Percentiles rank a stretch among this genome's conserved stretches.
Conservation (phyloP, 1,140 invertebrate species). For the Sinella curviseta region DNA sequence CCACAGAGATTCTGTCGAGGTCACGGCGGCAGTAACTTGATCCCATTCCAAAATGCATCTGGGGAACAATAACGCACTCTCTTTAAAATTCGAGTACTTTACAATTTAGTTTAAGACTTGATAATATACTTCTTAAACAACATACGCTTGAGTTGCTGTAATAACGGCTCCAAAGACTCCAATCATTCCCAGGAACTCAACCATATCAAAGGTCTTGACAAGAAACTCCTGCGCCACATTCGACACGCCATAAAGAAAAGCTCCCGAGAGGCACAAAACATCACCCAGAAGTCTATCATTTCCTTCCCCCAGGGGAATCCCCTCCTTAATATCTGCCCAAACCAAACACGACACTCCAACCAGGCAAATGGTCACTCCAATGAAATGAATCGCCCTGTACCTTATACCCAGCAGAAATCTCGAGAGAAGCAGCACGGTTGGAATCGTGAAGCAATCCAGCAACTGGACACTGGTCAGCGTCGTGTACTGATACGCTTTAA, state of each 20-base stretch:
- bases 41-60: slow-evolving; percentile 61
- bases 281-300: slow-evolving; percentile 79
- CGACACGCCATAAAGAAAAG: slow-evolving; percentile 76
- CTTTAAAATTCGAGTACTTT: neutral
- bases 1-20: slow-evolving; percentile 61
- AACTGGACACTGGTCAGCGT: slow-evolving; percentile 68
- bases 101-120: neutral
- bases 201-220: slow-evolving; percentile 67
- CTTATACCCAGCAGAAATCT: slow-evolving; percentile 68
- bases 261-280: slow-evolving; percentile 78
- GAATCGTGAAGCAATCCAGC: slow-evolving; percentile 82
- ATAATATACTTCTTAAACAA: slow-evolving; percentile 49
- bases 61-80: slow-evolving; percentile 50
- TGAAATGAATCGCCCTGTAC: slow-evolving; percentile 73
- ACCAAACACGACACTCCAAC: slow-evolving; percentile 81
- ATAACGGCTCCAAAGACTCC: slow-evolving; percentile 79
- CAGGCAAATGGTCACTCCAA: slow-evolving; percentile 76
- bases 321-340: slow-evolving; percentile 76
- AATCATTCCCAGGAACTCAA: slow-evolving; percentile 80
- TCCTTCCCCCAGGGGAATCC: slow-evolving; percentile 58
- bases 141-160: slow-evolving; percentile 76
- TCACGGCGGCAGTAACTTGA: slow-evolving; percentile 55
- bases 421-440: slow-evolving; percentile 73
- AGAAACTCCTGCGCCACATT: slow-evolving; percentile 82
- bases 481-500: slow-evolving; percentile 71